Evolutionary conservation across 1,140 invertebrate genomes (phyloP).

Genomic region (Heliconius himera): DNA sequence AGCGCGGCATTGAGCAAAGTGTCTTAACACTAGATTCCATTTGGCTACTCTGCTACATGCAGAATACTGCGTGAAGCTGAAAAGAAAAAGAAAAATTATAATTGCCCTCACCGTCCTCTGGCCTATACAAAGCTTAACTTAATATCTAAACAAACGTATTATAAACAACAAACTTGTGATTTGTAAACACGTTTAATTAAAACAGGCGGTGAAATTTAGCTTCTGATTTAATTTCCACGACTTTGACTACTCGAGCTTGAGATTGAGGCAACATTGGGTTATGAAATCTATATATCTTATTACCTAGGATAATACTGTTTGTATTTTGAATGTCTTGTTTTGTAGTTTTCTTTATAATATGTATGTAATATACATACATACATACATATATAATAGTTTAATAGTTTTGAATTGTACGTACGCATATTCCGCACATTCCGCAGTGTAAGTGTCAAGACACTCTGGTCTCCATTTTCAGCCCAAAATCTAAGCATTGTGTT

Average conservation of each 20-base stretch:
- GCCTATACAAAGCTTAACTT: constrained; percentile 20
- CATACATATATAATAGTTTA: too few relatives aligned
- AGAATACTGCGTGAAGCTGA: too few relatives aligned
- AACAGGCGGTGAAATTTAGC: constrained; percentile 16
- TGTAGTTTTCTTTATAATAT: too few relatives aligned
- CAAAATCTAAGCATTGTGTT: too few relatives aligned
- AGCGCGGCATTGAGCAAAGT: too few relatives aligned
- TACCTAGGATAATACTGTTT: not conserved
- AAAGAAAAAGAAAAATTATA: not conserved
- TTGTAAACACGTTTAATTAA: constrained; percentile 34
- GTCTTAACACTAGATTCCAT: too few relatives aligned
- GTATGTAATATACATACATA: too few relatives aligned
- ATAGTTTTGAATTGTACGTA: too few relatives aligned
- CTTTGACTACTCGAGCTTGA: constrained; percentile 17
- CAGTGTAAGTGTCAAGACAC: too few relatives aligned
- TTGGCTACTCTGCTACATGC: too few relatives aligned
- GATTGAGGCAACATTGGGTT: constrained; percentile 11
- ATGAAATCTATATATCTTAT: constrained; percentile 13
- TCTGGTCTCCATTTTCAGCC: too few relatives aligned
- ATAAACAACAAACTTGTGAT: constrained; percentile 31
- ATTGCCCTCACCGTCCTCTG: not conserved
- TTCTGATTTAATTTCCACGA: constrained; percentile 30
- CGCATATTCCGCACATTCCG: too few relatives aligned
- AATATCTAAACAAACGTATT: constrained; percentile 29
- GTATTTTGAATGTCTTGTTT: not conserved